Base-by-base conservation (phyloP, 2,113 vertebrate genomes). In the Leucopsar rothschildi region DNA sequence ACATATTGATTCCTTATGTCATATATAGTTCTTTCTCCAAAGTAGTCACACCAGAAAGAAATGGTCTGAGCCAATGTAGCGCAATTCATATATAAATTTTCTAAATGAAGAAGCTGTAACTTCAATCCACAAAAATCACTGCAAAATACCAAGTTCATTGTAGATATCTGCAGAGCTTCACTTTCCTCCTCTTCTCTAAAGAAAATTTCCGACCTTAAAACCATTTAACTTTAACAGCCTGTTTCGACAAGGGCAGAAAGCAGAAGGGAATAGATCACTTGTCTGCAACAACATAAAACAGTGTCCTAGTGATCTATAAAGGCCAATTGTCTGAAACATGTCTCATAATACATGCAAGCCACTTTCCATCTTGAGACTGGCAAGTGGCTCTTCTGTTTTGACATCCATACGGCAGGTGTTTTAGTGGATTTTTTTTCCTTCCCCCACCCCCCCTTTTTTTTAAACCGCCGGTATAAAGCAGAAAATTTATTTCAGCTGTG, bases 401-500 rank as follows among this genome's bases (percentile, higher is more conserved):
- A 81, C 56, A 82, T 72, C 60, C 66, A 44, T 78, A 70, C 4
- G 13, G 81, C 93, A 96, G 57, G 93, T 91, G 82, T 90, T 95
- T 45, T 57, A 96, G 87, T 40, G 44, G 24, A 40, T 57, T 42
- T 12, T 11, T 6, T 6, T 2, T 0, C 1, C 39, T 39, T 4
- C 39, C 5, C 0, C 1, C 16, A 11, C 39, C 39, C 39, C 39
- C 37, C 37, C 37, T 8, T 37, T 37, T 37, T 39, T 39, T 79
- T 33, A 2, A 64, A 65, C 37, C 40, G 92, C 56, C 66, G 86
- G 24, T 79, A 88, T 73, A 94, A 94, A 91, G 60, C 24, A 10
- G 44, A 86, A 59, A 86, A 96, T 97, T 96, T 92, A 94, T 93
- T 97, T 98, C 95, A 97, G 88, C 93, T 97, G 82, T 96, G 83